Evolutionary conservation across 2,888 invertebrate species (phyloP), one percentile per base, ranked within the genome.

Genomic region (Heteropelma amictum): DNA sequence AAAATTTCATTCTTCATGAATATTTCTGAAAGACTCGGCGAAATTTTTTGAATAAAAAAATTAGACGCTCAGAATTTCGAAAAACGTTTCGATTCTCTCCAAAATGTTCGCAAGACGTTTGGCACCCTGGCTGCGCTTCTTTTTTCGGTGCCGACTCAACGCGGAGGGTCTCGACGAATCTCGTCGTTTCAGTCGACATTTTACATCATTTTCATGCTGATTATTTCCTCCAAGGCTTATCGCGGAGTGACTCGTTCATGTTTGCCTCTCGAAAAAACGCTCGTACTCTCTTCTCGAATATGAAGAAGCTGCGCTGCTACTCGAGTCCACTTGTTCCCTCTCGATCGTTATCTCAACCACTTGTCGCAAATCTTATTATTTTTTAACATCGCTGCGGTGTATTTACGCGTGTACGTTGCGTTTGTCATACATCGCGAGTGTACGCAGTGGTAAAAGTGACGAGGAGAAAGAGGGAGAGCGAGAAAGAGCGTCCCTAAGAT

Each of bases 331-430:
- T 73, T 69, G 69, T 64, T 54, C 64, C 42, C 58, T 64, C 42
- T 45, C 35, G 73, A 74, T 74, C 69, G 35, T 74, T 69, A 74
- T 74, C 74, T 64, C 33, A n/a, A 30, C 69, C 69, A 74, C 69
- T 74, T 64, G 74, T 70, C 70, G 70, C 70, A 70, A 70, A 70
- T 70, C 70, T 63, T 47, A 30, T 42, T 33, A 5, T 68, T 56
- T 56, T 60, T 40, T 23, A 33, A 30, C n/a, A n/a, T n/a, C n/a
- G n/a, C n/a, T n/a, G n/a, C n/a, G n/a, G n/a, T n/a, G n/a, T n/a
- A n/a, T n/a, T n/a, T n/a, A n/a, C n/a, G n/a, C n/a, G n/a, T 35
- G 10, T 35, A n/a, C n/a, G 10, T 8, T 35, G 10, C n/a, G 12
- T 38, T 38, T 12, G 6, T 28, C 28, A 14, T 53, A 30, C 12